Base-by-base conservation (phyloP, 2,113 vertebrate species). In the Dendrocopos noguchii region DNA sequence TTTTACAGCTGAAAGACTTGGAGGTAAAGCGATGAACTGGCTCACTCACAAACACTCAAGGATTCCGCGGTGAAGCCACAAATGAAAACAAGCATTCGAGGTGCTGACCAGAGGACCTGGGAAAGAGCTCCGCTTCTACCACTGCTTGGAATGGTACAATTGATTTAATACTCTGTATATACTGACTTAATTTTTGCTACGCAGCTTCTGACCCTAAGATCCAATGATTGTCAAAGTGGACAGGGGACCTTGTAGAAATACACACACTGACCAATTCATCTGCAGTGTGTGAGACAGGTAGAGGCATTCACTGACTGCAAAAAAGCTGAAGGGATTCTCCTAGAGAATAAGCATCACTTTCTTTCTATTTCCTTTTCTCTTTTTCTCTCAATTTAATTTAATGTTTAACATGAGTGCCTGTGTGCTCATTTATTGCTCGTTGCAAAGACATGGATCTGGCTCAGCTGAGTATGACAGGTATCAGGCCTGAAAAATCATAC, bases 41-140 rank as follows among this genome's bases (percentile, higher is more conserved):
- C 60, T 91, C 77, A 31, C 53, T 71, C 47, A 67, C 1, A 12
- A 74, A 77, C 20, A 74, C 63, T 66, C 33, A 76, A 77, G 42
- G 71, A 70, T 71, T 66, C 61, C 65, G 65, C 80, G 94, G 82
- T 67, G 83, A 94, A 47, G 76, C 82, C 85, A 88, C 65, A 86
- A 91, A 87, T 42, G 7, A 55, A 92, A 92, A 66, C 44, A 84
- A 77, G 68, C 33, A 66, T 56, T 66, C 22, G 47, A 64, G 61
- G 47, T 81, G 61, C 31, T 6, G 3, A 39, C 53, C 74, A 81
- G 44, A 7, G 3, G 68, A 28, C 9, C 22, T 50, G 59, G 36
- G 60, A 77, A 83, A 80, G 79, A 74, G 12, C 24, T 85, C 47
- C 9, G 15, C 28, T 65, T 68, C 71, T 74, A 74, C 19, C 31